Evolutionary conservation across 2,797 vertebrate genomes (phyloP).

Genomic region (Gymnoscopelus microlampas): DNA sequence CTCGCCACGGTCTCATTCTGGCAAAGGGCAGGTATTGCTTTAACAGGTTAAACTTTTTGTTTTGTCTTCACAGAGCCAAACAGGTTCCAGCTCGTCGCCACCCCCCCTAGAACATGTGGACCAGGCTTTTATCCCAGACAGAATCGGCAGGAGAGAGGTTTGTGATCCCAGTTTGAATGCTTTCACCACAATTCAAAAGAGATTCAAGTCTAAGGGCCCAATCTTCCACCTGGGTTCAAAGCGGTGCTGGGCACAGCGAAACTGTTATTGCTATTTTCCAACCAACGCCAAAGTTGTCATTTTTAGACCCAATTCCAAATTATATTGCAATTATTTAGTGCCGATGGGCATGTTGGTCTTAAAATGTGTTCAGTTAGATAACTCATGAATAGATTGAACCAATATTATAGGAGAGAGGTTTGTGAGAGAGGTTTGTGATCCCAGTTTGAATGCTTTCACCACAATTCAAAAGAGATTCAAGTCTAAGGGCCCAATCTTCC

Average conservation of each 20-base stretch:
- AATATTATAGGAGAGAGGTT: too few relatives aligned
- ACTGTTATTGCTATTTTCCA: too few relatives aligned
- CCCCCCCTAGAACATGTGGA: conserved; percentile 79
- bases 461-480: conserved; percentile 27
- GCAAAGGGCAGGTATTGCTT: not conserved
- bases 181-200: conserved; percentile 30
- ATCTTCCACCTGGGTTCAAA: too few relatives aligned
- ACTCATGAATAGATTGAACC: too few relatives aligned
- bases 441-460: conserved; percentile 17
- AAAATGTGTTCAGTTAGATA: too few relatives aligned
- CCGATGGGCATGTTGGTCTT: too few relatives aligned
- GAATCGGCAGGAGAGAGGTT: conserved; percentile 80
- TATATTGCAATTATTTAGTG: too few relatives aligned
- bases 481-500: conserved; percentile 11
- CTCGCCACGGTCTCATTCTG: conserved; percentile 2
- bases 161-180: conserved; percentile 21
- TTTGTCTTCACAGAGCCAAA: conserved; percentile 69
- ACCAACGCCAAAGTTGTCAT: too few relatives aligned
- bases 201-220: conserved; percentile 22
- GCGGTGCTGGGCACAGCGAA: too few relatives aligned
- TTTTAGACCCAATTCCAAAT: too few relatives aligned
- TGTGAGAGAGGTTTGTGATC: conserved; percentile 76
- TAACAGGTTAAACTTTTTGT: conserved; percentile 20
- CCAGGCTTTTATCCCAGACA: conserved; percentile 68
- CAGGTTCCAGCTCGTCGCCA: conserved; percentile 70